Base-by-base conservation (phyloP, 2,797 vertebrate species). In the Echiichthys vipera region DNA sequence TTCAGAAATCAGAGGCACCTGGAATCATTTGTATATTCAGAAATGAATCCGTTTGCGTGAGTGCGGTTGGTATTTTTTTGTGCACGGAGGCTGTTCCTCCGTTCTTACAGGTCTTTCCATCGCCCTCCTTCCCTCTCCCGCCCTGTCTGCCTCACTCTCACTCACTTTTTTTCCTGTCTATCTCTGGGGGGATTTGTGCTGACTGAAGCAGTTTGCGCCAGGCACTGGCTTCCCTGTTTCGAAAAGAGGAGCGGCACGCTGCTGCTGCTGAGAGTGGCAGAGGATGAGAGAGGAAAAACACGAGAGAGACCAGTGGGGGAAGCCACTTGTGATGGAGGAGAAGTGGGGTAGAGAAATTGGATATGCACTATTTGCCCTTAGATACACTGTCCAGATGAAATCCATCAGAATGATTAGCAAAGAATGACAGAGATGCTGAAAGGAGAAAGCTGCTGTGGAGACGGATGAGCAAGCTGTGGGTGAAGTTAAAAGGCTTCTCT, bases 201-300 rank as follows among this genome's bases (percentile, higher is more conserved):
- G 94, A 95, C 93, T 89, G 85, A 89, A 84, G 93, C 93, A 89
- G 88, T 94, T 94, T 94, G 87, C 65, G 17, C 74, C 78, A 78
- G 55, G 78, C 81, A 58, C 75, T 54, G n/a, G 84, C 78, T 83
- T 75, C 49, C 71, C 78, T 65, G 77, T 77, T n/a, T 89, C 40
- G 66, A 81, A 81, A 32, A 78, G 81, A 82, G 77, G 65, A 78
- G 81, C 74, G 32, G 65, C 62, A 14, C 22, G 54, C 77, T 76
- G n/a, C n/a, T n/a, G n/a, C n/a, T n/a, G 77, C 65, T 68, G 56
- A 73, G 83, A 81, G 82, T 62, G 86, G 69, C 68, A 66, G 65
- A 54, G 70, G 66, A 64, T 11, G 49, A 62, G 63, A 30, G 34
- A 39, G n/a, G 67, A 59, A 59, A 72, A 70, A 56, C 62, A 58